These are phyloP conservation scores for Steinernema khuongi DNA, from an alignment of 1,140 invertebrate genomes.

Conservation along the genomic window DNA sequence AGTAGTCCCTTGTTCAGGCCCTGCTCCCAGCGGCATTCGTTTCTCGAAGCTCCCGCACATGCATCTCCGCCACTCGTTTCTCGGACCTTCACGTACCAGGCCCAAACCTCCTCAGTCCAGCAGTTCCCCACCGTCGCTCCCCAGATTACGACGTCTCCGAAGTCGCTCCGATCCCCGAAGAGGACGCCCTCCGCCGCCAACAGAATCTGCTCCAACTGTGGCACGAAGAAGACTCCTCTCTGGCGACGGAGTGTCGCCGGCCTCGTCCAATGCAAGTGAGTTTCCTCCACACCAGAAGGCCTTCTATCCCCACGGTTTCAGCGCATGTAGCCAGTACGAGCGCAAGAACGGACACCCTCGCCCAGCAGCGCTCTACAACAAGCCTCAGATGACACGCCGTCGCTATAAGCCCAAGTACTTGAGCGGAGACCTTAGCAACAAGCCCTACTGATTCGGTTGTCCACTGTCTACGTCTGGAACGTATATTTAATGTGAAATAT, in stretches of 20 bases:
- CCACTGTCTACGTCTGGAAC: neutral
- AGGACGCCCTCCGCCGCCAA: too few relatives aligned
- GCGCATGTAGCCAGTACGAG: neutral
- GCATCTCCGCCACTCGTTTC: too few relatives aligned
- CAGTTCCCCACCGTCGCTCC: neutral
- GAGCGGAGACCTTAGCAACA: neutral
- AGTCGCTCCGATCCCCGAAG: neutral
- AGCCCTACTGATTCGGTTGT: neutral
- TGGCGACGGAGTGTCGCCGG: neutral
- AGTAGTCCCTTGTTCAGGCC: neutral
- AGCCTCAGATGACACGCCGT: neutral
- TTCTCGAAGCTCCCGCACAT: too few relatives aligned
- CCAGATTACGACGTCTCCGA: too few relatives aligned
- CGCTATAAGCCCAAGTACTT: neutral
- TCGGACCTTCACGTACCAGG: too few relatives aligned
- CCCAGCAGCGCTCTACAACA: neutral
- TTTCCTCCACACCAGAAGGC: neutral
- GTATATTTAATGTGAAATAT: neutral
- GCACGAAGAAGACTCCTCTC: neutral
- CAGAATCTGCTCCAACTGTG: neutral
- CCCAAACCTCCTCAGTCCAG: too few relatives aligned
- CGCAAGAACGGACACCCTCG: neutral
- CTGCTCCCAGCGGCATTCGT: neutral
- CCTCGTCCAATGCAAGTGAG: neutral
- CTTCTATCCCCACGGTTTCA: neutral